A percentile compares a stretch with the other conserved stretches of the same genome.
Conservation (phyloP, 35 echinoderm and acorn worm genomes). For the Apostichopus japonicus region DNA sequence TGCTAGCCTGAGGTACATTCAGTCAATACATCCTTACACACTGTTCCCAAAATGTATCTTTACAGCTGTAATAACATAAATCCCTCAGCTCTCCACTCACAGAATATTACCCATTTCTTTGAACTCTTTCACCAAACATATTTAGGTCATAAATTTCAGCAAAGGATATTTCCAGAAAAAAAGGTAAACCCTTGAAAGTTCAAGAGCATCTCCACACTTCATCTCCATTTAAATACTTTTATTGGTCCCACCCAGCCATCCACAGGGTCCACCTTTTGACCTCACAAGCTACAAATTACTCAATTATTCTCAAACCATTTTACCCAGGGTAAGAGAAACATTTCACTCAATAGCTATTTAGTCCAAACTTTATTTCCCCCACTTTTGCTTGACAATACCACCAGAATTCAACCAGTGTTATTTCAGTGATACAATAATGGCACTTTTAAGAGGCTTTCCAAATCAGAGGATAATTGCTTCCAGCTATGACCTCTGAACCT, state of each 20-base stretch:
- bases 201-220: neutral
- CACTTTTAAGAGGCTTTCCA: neutral
- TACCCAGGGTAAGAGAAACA: neutral
- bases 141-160: neutral
- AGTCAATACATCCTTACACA: no score
- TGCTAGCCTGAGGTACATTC: no score
- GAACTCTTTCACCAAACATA: no score
- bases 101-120: no score
- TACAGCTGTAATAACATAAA: no score
- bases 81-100: no score
- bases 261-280: neutral
- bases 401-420: neutral
- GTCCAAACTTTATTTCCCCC: neutral
- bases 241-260: neutral
- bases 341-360: neutral
- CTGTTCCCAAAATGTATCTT: no score
- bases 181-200: neutral
- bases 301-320: neutral
- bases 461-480: conserved; percentile 36
- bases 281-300: conserved; percentile 30
- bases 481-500: conserved; percentile 23
- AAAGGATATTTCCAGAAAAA: neutral
- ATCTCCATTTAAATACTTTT: neutral
- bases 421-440: neutral
- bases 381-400: neutral